Base-by-base conservation (phyloP, 2,797 vertebrate species). In the Coracias cyanogaster region DNA sequence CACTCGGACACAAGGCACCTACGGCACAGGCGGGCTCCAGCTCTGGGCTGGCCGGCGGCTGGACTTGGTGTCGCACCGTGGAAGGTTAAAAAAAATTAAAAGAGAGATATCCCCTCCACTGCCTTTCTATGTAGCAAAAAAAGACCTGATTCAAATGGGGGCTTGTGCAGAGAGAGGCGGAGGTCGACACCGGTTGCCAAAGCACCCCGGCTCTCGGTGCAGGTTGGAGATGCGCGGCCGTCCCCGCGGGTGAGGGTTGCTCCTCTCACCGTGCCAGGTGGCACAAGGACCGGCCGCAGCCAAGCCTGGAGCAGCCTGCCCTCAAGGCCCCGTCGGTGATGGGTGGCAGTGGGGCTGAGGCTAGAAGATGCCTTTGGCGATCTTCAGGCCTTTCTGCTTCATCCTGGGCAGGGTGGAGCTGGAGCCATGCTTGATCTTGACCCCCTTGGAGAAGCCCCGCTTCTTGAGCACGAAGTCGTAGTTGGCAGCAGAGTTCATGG, bases 401-500 rank as follows among this genome's bases (percentile, higher is more conserved):
- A 99, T 99, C 82, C 99, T 98, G 9, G 99, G 99, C 95, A 99
- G 97, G 12, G 99, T 99, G 5, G 99, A 99, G 87, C 99, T 99
- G 89, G 99, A 98, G 80, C 99, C 99, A 0, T 98, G 98, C 96
- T 99, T 99, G 90, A 99, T 97, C 58, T 99, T 98, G 51, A 98
- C 79, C 4, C 98, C 98, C 86, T 99, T 98, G 46, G 97, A 95
- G 90, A 97, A 96, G 90, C 99, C 98, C 10, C 99, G 98, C 96
- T 98, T 99, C 98, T 99, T 99, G 61, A 99, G 98, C 93, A 99
- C 98, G 0, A 99, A 99, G 98, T 99, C 99, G 1, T 99, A 99
- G 98, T 99, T 99, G 98, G 99, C 99, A 0, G 99, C 98, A 0
- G 99, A 99, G 98, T 99, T 99, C 99, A 99, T 99, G 98, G 99